Conservation (phyloP, 2,797 vertebrate genomes). For the Ctenopoma kingsleyae region DNA sequence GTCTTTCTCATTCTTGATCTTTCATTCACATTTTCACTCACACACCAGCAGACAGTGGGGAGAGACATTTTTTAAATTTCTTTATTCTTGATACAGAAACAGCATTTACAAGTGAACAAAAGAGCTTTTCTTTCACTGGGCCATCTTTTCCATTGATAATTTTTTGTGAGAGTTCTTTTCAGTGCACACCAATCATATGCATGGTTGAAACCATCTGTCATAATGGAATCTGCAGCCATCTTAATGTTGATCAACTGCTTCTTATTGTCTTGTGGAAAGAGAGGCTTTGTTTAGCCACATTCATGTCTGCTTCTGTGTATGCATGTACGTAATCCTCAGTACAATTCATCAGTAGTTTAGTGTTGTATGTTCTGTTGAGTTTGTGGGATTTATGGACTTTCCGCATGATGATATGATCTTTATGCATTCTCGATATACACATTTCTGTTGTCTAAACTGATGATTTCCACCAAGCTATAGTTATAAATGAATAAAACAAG, state of each 20-base stretch:
- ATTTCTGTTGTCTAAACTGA: not conserved
- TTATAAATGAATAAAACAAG: not conserved
- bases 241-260: conserved; percentile 39
- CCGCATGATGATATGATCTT: not conserved
- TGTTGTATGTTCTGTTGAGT: not conserved
- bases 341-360: conserved; percentile 7
- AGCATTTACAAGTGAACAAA: conserved; percentile 66
- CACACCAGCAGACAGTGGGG: conserved; percentile 21
- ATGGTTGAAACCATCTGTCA: conserved; percentile 60
- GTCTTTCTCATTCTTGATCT: conserved; percentile 26
- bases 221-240: conserved; percentile 46
- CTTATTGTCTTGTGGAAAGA: conserved; percentile 39
- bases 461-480: not conserved
- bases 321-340: conserved; percentile 11
- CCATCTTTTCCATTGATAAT: conserved; percentile 66
- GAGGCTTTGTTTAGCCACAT: conserved; percentile 25
- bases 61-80: conserved; percentile 52
- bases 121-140: conserved; percentile 45
- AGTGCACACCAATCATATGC: conserved; percentile 47
- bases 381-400: not conserved
- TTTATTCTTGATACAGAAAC: conserved; percentile 65
- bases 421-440: not conserved
- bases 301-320: not conserved
- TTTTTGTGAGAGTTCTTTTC: conserved; percentile 50
- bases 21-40: conserved; percentile 63